Conservation (phyloP, 2,113 vertebrate species). For the Sinocyclocheilus anshuiensis region DNA sequence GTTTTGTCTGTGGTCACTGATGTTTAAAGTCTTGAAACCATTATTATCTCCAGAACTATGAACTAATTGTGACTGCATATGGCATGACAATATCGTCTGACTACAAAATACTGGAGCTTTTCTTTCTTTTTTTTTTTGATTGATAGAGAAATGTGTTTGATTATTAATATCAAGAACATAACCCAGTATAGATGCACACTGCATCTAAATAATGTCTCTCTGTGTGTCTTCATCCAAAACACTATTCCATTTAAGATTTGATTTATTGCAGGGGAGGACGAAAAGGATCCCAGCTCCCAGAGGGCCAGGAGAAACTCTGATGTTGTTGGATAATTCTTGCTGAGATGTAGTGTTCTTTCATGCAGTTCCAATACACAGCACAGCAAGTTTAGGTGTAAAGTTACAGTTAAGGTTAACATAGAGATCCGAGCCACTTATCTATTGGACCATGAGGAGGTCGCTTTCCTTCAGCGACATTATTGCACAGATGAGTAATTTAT, state of each 20-base stretch:
- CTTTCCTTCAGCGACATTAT: neutral
- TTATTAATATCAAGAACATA: neutral
- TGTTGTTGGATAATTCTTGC: constrained; percentile 63
- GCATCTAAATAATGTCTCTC: constrained; percentile 32
- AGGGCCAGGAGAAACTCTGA: constrained; percentile 62
- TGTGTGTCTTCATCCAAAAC: constrained; percentile 57
- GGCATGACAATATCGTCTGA: neutral
- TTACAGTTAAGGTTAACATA: constrained; percentile 35
- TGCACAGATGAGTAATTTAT: constrained; percentile 20
- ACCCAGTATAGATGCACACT: neutral
- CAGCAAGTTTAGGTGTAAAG: constrained; percentile 49
- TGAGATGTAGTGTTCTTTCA: constrained; percentile 65
- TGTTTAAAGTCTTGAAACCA: constrained; percentile 35
- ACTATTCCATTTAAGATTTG: constrained; percentile 65
- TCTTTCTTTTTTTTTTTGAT: neutral
- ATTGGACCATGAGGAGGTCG: neutral
- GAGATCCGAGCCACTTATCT: neutral
- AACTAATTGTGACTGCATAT: neutral
- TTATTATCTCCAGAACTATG: constrained; percentile 27
- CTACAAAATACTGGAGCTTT: neutral
- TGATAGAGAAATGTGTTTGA: neutral
- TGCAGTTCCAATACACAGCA: constrained; percentile 56
- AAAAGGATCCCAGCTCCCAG: constrained; percentile 67
- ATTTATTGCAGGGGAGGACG: constrained; percentile 74
- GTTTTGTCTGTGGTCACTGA: constrained; percentile 42